Base-by-base conservation (phyloP, 1,140 invertebrate species). In the Ceratosolen solmsi region DNA sequence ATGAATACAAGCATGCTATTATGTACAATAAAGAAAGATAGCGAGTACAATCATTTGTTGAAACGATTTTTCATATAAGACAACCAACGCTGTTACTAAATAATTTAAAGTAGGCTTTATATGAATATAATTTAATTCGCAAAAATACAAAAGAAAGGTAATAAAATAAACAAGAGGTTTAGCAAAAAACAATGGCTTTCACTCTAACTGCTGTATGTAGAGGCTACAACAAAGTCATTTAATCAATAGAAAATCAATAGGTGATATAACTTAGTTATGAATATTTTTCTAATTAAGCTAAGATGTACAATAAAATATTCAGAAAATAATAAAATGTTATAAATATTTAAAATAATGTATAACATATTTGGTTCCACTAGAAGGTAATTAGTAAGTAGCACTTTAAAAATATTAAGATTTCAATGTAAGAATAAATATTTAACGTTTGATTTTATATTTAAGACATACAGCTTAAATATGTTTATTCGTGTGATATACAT, bases 1-100 rank as follows among this genome's bases (percentile, higher is more conserved):
- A 84, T 88, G 87, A 89, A 89, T 82, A 89, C 86, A 89, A 88
- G 87, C 86, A 88, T 84, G 77, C 84, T 87, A 88, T 82, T 90
- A 89, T 90, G 81, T 89, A 91, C 87, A 89, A 88, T 85, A 88
- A 85, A 86, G 80, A 78, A 86, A 84, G 78, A 84, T 72, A 27
- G 70, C 72, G 46, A n/a, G 85, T 60, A n/a, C 15, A 49, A 56
- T 75, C 51, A 81, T 68, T 46, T 83, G 79, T 84, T 83, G 78
- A 86, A 89, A 86, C 83, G 82, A 86, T 85, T 86, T 84, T 68
- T 71, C 72, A 80, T 86, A 85, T 51, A n/a, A 3, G 79, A 86
- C 81, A 84, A 85, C 82, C 78, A 83, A 85, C 79, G n/a, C 79
- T 85, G 56, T 81, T 82, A 38, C 75, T 87, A 85, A 87, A 87